Evolutionary conservation across 2,113 vertebrate species (phyloP).

Genomic region (Cyanoramphus novaezelandiae): DNA sequence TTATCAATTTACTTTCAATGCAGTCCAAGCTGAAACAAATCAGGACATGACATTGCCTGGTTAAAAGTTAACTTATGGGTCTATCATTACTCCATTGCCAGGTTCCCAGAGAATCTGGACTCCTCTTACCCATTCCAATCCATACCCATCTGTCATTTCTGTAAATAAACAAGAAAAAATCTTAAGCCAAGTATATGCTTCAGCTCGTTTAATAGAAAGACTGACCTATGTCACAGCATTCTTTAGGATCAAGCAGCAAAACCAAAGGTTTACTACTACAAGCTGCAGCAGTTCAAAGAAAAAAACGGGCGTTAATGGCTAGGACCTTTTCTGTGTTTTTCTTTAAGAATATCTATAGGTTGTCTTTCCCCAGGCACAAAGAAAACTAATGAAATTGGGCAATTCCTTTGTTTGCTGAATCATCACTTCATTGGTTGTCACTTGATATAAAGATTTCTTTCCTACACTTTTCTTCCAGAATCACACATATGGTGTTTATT

Average conservation of each 20-base stretch:
- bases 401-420: neutral
- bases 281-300: neutral
- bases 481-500: neutral
- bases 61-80: slow-evolving; percentile 81
- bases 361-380: neutral
- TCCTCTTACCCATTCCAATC: slow-evolving; percentile 94
- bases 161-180: slow-evolving; percentile 19
- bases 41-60: neutral
- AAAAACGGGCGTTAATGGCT: neutral
- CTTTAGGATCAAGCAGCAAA: neutral
- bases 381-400: neutral
- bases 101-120: slow-evolving; percentile 82
- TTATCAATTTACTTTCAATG: slow-evolving; percentile 2
- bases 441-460: neutral
- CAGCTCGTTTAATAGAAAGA: neutral
- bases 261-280: neutral
- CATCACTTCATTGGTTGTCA: neutral
- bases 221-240: neutral
- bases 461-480: neutral
- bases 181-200: neutral
- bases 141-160: slow-evolving; percentile 89
- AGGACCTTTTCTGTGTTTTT: neutral
- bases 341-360: neutral
- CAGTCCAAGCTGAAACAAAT: neutral
- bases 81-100: slow-evolving; percentile 95